Evolutionary conservation across 2,888 invertebrate species (phyloP), one percentile per base, ranked within the genome.

Genomic region (Amblyteles armatorius): DNA sequence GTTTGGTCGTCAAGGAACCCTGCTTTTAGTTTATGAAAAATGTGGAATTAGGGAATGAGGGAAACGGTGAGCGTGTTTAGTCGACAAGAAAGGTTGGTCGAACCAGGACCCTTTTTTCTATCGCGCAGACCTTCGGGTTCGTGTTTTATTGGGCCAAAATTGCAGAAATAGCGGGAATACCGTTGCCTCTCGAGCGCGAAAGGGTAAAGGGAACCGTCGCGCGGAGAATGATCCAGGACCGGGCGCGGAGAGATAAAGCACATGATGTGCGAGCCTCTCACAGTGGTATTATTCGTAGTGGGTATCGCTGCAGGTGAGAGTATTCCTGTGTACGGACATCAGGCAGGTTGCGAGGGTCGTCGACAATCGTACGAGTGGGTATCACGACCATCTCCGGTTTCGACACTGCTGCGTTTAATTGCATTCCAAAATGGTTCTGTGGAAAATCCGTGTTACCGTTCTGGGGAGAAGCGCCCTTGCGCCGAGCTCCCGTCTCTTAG

Each of bases 381-480:
- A 76, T 82, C 84, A 85, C 77, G 72, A 71, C 78, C 83, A 77
- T 83, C 80, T 92, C 92, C 84, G 84, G 87, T 92, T 92, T 91
- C 92, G 90, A 88, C 82, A 90, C 90, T 89, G 89, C 91, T 90
- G 91, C 90, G 92, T 92, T 93, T 93, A 92, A 93, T 93, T 92
- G 93, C 92, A 93, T 93, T 92, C 92, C 92, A 91, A 91, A 92
- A 92, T 92, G 90, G 91, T 90, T 92, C 90, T 90, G 91, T 89
- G 88, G 88, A 90, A 91, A 90, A 90, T 90, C 88, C 88, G 84
- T 71, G 73, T 79, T 57, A 69, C 73, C 36, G 78, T 63, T 67
- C 22, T 55, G 40, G 50, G 72, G 50, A 78, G 68, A 65, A 79
- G 79, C 86, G 78, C 82, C 73, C 71, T 79, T 11, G 5, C 52